phyloP scores from a whole-genome alignment of 2,888 invertebrate genomes.

The Colletes collaris region DNA sequence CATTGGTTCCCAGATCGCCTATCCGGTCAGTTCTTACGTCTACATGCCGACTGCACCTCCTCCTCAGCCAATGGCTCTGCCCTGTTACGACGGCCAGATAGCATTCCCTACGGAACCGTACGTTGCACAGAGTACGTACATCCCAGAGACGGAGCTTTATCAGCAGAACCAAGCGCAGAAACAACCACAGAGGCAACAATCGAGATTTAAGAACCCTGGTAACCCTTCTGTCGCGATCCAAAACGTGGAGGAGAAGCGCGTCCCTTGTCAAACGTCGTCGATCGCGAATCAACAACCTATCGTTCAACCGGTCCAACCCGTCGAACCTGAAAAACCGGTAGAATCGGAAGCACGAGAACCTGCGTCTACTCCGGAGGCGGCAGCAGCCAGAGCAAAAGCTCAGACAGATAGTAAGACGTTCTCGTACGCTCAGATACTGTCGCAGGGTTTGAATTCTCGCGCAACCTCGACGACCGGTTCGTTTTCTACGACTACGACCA shows the following conservation, averaged over 20 bases:
- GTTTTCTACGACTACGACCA: neutral
- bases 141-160: conserved; percentile 69
- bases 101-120: conserved; percentile 75
- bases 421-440: conserved; percentile 89
- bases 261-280: neutral
- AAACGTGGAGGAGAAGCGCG: conserved; percentile 37
- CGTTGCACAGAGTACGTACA: conserved; percentile 73
- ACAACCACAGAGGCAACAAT: conserved; percentile 55
- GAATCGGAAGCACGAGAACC: conserved; percentile 5
- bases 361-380: neutral
- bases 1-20: conserved; percentile 84
- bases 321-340: neutral
- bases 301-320: neutral
- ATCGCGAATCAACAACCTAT: conserved; percentile 2
- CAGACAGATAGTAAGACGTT: conserved; percentile 77
- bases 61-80: conserved; percentile 69
- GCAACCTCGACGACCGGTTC: conserved; percentile 77
- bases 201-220: conserved; percentile 15
- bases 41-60: conserved; percentile 68
- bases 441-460: conserved; percentile 85
- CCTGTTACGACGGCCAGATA: conserved; percentile 65
- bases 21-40: conserved; percentile 78
- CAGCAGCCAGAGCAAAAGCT: neutral
- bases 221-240: conserved; percentile 10
- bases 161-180: conserved; percentile 57